phyloP scores from a whole-genome alignment of 2,888 invertebrate species.

The Pandemis heparana region DNA sequence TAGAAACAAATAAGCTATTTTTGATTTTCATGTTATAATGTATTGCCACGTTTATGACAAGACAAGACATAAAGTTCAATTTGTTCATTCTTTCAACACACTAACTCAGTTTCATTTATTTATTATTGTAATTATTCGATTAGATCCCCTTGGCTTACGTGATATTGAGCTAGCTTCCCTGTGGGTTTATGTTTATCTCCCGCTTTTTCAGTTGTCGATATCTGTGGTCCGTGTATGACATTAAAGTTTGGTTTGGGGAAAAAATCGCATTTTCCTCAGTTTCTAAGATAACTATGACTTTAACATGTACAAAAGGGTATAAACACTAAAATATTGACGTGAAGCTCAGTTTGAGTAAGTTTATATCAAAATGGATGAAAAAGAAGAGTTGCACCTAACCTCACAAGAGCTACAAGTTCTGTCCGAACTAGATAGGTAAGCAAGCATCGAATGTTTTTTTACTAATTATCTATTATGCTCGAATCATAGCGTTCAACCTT shows the following conservation, averaged over 20 bases:
- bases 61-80: too few species aligned
- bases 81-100: not conserved
- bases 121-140: too few species aligned
- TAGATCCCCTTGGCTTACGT: too few species aligned
- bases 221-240: slow-evolving; percentile 38
- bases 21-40: not conserved
- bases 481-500: not conserved
- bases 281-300: slow-evolving; percentile 26
- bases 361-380: slow-evolving; percentile 79
- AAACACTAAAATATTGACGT: slow-evolving; percentile 2
- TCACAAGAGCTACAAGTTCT: slow-evolving; percentile 94
- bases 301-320: not conserved
- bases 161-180: not conserved
- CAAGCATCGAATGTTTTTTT: slow-evolving; percentile 42
- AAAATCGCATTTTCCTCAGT: slow-evolving; percentile 32
- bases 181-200: not conserved
- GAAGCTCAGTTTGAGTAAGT: slow-evolving; percentile 27
- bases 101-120: not conserved
- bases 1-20: not conserved
- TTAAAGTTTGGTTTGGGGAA: slow-evolving; percentile 34
- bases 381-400: slow-evolving; percentile 90
- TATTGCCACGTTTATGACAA: too few species aligned
- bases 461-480: not conserved
- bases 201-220: slow-evolving; percentile 2
- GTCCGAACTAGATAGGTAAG: slow-evolving; percentile 94